Conservation (phyloP, 2,888 invertebrate genomes). For the Copidosoma aretas region DNA sequence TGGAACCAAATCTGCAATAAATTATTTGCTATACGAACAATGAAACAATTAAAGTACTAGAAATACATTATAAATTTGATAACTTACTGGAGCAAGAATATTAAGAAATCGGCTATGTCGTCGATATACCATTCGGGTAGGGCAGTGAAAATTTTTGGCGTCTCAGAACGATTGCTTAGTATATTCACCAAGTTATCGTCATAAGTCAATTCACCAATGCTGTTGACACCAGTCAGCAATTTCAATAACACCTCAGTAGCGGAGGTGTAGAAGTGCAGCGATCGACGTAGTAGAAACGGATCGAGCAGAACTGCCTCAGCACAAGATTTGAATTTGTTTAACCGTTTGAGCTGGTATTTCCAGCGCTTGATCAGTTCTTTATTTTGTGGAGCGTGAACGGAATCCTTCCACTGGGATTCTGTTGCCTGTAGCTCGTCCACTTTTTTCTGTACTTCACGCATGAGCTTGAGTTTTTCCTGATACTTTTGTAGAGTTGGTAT, state of each 20-base stretch:
- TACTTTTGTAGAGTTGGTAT: constrained; percentile 89
- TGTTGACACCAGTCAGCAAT: constrained; percentile 65
- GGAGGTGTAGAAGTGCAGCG: constrained; percentile 85
- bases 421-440: constrained; percentile 83
- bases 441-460: constrained; percentile 86
- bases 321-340: constrained; percentile 84
- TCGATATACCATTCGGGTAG: constrained; percentile 98
- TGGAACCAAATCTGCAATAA: constrained; percentile 74
- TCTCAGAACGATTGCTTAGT: constrained; percentile 68
- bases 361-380: constrained; percentile 84
- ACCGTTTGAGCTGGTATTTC: constrained; percentile 82
- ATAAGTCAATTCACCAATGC: constrained; percentile 48
- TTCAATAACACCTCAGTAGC: constrained; percentile 80
- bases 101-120: constrained; percentile 94
- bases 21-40: constrained; percentile 12
- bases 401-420: constrained; percentile 83
- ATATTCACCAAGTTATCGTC: constrained; percentile 63
- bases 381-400: constrained; percentile 78
- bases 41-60: neutral
- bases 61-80: constrained; percentile 4
- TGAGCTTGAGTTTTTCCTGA: constrained; percentile 75
- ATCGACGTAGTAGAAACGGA: constrained; percentile 79
- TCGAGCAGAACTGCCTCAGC: constrained; percentile 90
- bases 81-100: constrained; percentile 91
- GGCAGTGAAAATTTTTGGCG: constrained; percentile 82